Evolutionary conservation across 64 coral and sea anemone genomes (phyloP).

Genomic region (Dendrophyllia cribrosa): DNA sequence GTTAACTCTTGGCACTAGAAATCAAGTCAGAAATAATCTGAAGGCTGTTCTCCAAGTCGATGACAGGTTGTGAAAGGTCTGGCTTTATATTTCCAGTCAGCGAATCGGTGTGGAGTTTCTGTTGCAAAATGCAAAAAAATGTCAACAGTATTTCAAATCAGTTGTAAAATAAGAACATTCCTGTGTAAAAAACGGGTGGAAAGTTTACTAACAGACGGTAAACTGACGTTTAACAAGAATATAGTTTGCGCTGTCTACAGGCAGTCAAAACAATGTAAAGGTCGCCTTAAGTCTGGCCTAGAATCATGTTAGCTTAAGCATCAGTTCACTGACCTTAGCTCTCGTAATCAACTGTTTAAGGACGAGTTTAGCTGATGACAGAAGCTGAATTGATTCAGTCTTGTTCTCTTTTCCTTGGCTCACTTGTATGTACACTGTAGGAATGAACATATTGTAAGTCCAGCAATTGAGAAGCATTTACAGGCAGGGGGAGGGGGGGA

Average conservation of each 20-base stretch:
- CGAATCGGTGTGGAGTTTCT: conserved; percentile 74
- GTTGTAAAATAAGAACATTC: not conserved
- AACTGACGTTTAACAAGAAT: too few relatives aligned
- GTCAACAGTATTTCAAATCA: not conserved
- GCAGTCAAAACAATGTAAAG: too few relatives aligned
- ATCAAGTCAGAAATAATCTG: conserved; percentile 39
- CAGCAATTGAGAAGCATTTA: too few relatives aligned
- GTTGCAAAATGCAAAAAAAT: not conserved
- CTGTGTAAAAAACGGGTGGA: too few relatives aligned
- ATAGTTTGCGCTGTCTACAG: too few relatives aligned
- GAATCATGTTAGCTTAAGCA: not conserved
- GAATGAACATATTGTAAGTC: not conserved
- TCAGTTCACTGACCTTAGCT: conserved; percentile 70
- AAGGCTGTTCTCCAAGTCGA: conserved; percentile 52
- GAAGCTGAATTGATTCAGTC: conserved; percentile 78
- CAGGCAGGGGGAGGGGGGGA: too few relatives aligned
- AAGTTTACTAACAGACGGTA: too few relatives aligned
- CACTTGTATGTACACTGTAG: conserved; percentile 76
- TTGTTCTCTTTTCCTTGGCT: conserved; percentile 63
- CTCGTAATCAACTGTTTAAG: conserved; percentile 89
- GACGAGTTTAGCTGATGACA: conserved; percentile 90
- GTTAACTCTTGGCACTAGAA: conserved; percentile 1
- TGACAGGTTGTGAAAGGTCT: conserved; percentile 48
- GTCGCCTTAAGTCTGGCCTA: too few relatives aligned
- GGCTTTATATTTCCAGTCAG: conserved; percentile 12